A percentile compares a stretch with the other conserved stretches of the same genome.
Conservation (phyloP, 2,113 vertebrate genomes). For the Chaetodon auriga region DNA sequence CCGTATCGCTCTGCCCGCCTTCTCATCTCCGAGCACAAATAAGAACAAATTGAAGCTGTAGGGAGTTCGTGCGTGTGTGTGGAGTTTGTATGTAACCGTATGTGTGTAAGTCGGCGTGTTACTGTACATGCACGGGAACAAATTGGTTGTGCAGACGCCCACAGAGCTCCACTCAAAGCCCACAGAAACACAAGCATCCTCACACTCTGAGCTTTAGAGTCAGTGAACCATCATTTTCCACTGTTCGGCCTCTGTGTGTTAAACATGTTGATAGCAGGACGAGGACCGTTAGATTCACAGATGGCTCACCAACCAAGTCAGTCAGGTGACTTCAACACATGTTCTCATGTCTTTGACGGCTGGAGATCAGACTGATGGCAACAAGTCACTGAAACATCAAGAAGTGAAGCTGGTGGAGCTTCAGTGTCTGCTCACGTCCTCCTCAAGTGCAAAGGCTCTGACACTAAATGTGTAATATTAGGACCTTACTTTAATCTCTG, state of each 20-base stretch:
- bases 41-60: slow-evolving; percentile 69
- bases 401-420: no score
- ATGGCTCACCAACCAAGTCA: no score
- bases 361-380: no score
- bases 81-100: not conserved
- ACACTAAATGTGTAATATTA: no score
- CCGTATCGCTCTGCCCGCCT: slow-evolving; percentile 59
- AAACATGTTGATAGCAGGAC: no score
- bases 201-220: not conserved
- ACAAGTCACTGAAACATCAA: no score
- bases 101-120: not conserved
- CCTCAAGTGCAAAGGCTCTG: no score
- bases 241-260: not conserved
- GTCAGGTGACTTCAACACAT: no score
- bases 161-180: slow-evolving; percentile 14
- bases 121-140: not conserved
- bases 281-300: no score
- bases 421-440: no score
- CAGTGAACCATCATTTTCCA: not conserved
- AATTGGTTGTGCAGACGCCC: slow-evolving; percentile 1
- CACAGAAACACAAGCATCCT: not conserved
- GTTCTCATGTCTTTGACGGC: no score
- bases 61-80: not conserved
- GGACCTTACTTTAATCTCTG: no score
- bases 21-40: slow-evolving; percentile 66